Evolutionary conservation across 2,888 invertebrate genomes (phyloP).

Genomic region (Tortricodes alternella): DNA sequence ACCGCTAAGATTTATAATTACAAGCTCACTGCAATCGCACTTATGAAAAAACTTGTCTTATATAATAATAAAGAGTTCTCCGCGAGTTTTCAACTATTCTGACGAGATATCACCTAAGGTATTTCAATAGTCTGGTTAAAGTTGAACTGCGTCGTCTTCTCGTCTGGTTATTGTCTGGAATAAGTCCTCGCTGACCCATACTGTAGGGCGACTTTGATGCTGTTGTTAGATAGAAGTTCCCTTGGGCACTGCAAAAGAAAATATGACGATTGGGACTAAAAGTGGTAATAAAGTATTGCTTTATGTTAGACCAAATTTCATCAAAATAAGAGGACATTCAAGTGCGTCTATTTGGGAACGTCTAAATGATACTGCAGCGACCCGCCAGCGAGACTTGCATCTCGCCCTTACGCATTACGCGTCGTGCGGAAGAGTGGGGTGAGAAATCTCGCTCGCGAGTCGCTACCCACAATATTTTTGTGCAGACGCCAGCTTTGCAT

Average conservation of each 20-base stretch:
- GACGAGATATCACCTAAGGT: slow-evolving; percentile 47
- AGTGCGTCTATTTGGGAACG: no score
- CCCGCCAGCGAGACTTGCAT: no score
- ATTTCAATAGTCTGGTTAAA: slow-evolving; percentile 45
- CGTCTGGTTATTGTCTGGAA: slow-evolving; percentile 41
- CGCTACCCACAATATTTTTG: no score
- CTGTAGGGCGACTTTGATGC: slow-evolving; percentile 52
- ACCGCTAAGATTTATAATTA: no score
- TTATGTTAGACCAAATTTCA: no score
- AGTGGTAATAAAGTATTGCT: no score
- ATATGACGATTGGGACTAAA: background rate
- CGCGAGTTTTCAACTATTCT: slow-evolving; percentile 25
- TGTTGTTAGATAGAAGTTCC: slow-evolving; percentile 67
- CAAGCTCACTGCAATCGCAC: background rate
- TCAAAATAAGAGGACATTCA: no score
- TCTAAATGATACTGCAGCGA: no score
- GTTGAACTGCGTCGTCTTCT: slow-evolving; percentile 42
- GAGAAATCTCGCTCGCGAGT: no score
- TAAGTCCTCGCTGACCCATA: slow-evolving; percentile 52
- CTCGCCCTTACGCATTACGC: no score
- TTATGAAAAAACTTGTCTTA: slow-evolving; percentile 8
- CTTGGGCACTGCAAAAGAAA: slow-evolving; percentile 55
- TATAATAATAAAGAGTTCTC: slow-evolving; percentile 27
- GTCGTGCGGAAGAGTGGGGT: no score
- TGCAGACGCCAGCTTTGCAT: no score